Conservation (phyloP, 2,797 vertebrate species). For the Remorina albescens region DNA sequence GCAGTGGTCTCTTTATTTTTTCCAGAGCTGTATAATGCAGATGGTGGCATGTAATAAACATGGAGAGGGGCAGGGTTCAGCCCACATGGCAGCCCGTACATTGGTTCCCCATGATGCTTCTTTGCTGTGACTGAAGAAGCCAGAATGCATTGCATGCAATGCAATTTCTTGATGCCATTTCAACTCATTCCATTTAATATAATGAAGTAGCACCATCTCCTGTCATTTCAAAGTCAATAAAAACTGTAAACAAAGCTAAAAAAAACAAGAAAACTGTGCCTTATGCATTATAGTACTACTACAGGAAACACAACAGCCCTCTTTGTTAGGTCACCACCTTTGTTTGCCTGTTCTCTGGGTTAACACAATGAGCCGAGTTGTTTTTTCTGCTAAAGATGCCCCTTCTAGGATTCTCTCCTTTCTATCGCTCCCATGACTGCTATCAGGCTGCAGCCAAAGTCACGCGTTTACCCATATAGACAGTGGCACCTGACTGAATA, state of each 20-base stretch:
- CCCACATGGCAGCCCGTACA: slow-evolving; percentile 28
- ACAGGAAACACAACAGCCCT: slow-evolving; percentile 34
- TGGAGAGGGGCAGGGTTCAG: slow-evolving; percentile 37
- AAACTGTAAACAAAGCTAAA: neutral
- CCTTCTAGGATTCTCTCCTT: slow-evolving; percentile 52
- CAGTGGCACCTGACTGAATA: slow-evolving; percentile 66
- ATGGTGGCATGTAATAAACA: slow-evolving; percentile 71
- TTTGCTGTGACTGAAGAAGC: slow-evolving; percentile 13
- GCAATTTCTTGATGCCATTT: neutral
- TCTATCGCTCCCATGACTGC: slow-evolving; percentile 63
- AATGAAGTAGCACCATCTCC: neutral
- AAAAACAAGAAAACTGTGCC: neutral
- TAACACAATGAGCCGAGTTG: slow-evolving; percentile 50
- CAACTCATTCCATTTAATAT: neutral
- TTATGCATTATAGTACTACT: slow-evolving; percentile 6
- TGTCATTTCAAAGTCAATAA: neutral
- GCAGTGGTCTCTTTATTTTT: too few species aligned
- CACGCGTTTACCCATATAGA: slow-evolving; percentile 65
- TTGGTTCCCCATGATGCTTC: slow-evolving; percentile 28
- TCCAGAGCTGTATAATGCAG: slow-evolving; percentile 57
- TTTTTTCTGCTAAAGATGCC: slow-evolving; percentile 53
- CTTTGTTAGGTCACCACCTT: slow-evolving; percentile 53
- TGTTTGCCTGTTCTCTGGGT: slow-evolving; percentile 40
- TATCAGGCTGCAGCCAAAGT: slow-evolving; percentile 44
- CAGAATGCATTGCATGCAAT: neutral